Evolutionary conservation across 2,113 vertebrate species (phyloP).

Genomic region (Micronycteris hirsuta): DNA sequence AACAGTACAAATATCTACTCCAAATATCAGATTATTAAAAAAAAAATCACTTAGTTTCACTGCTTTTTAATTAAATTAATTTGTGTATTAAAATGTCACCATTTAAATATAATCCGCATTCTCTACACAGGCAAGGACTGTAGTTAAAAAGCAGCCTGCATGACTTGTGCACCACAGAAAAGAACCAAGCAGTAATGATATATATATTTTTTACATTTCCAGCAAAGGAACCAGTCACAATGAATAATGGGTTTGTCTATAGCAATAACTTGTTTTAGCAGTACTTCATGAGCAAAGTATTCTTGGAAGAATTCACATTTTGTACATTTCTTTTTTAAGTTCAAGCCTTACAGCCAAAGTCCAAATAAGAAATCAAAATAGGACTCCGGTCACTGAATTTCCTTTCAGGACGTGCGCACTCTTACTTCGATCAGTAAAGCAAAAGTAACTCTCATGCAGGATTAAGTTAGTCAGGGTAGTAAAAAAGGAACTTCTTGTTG

Average conservation of each 20-base stretch:
- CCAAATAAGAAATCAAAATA: slow-evolving; percentile 49
- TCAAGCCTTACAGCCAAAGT: slow-evolving; percentile 42
- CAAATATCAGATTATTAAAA: not conserved
- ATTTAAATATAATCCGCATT: slow-evolving; percentile 32
- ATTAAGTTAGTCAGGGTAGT: slow-evolving; percentile 4
- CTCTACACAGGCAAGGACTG: not conserved
- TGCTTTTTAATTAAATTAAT: not conserved
- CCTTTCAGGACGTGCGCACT: slow-evolving; percentile 50
- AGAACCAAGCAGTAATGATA: slow-evolving; percentile 31
- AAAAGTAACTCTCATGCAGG: slow-evolving; percentile 45
- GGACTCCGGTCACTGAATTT: slow-evolving; percentile 37
- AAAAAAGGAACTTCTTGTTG: slow-evolving; percentile 33
- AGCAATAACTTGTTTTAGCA: slow-evolving; percentile 42
- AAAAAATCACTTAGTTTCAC: not conserved
- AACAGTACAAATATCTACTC: not conserved
- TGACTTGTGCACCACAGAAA: not conserved
- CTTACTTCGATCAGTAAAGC: slow-evolving; percentile 59
- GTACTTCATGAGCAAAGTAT: slow-evolving; percentile 23
- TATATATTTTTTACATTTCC: not conserved
- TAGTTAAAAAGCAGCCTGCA: not conserved
- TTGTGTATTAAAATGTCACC: not conserved
- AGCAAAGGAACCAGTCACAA: slow-evolving; percentile 27
- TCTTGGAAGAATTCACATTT: slow-evolving; percentile 45
- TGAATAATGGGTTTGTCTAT: slow-evolving; percentile 44
- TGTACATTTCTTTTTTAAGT: not conserved